Conservation (phyloP, 1,140 invertebrate species). For the Apis laboriosa region DNA sequence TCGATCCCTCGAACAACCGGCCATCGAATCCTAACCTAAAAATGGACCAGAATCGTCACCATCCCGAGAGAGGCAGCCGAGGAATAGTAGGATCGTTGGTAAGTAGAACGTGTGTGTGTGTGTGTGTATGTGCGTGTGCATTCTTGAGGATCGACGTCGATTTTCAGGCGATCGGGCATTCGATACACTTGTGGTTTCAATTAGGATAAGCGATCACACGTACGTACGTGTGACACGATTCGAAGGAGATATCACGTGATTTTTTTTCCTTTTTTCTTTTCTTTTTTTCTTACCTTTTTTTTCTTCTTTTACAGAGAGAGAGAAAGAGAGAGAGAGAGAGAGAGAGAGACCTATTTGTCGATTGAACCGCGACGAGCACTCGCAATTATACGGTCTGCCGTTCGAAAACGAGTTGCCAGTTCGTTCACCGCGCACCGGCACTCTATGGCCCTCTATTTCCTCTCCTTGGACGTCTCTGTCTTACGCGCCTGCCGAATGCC, state of each 20-base stretch:
- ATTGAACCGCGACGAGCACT: constrained; percentile 57
- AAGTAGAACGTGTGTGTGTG: constrained; percentile 7
- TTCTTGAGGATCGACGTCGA: background rate
- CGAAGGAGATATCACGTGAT: constrained; percentile 38
- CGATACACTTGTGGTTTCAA: constrained; percentile 49
- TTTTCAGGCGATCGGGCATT: constrained; percentile 20
- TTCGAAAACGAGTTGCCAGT: constrained; percentile 59
- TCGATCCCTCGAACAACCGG: no score
- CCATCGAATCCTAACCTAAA: background rate
- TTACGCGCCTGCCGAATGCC: background rate
- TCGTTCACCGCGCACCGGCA: constrained; percentile 43
- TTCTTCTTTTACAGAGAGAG: no score
- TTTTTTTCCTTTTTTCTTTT: background rate
- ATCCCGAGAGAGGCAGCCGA: no score
- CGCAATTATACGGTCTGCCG: constrained; percentile 57
- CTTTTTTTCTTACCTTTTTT: no score
- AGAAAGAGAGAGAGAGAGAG: no score
- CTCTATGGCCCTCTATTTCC: constrained; percentile 45
- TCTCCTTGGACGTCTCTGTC: background rate
- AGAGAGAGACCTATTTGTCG: constrained; percentile 49
- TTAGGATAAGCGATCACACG: constrained; percentile 22
- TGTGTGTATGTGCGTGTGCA: no score
- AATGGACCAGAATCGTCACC: background rate
- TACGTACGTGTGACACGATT: constrained; percentile 47
- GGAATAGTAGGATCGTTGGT: background rate